Conservation (phyloP, 2,888 invertebrate genomes). For the Drosophila pseudotakahashii region DNA sequence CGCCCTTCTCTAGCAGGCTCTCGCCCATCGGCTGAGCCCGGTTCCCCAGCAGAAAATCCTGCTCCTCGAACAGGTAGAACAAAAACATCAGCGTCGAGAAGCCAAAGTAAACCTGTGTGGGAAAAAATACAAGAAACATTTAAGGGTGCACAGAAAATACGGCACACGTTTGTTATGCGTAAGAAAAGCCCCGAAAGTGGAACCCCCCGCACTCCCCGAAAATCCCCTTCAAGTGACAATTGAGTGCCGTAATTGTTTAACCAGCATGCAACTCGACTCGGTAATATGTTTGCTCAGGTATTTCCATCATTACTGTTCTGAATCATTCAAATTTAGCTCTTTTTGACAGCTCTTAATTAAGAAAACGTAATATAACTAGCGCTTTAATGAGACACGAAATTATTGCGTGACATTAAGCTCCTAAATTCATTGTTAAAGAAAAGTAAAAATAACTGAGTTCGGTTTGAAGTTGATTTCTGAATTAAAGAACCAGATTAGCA, state of each 20-base stretch:
- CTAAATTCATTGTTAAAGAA: background rate
- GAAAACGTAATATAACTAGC: background rate
- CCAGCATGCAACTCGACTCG: constrained; percentile 6
- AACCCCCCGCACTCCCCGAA: background rate
- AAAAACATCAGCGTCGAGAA: constrained; percentile 88
- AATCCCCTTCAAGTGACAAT: constrained; percentile 21
- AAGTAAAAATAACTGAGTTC: no score
- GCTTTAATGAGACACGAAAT: background rate
- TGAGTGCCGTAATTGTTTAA: constrained; percentile 26
- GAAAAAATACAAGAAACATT: background rate
- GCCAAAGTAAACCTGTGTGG: constrained; percentile 88
- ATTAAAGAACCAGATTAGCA: no score
- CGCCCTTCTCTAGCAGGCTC: constrained; percentile 86
- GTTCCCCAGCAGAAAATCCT: constrained; percentile 87
- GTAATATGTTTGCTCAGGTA: constrained; percentile 13
- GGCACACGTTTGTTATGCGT: background rate
- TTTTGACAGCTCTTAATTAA: constrained; percentile 12
- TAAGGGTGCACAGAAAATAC: background rate
- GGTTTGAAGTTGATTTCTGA: no score
- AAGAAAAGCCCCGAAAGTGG: background rate
- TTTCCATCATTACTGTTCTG: constrained; percentile 2
- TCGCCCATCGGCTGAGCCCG: constrained; percentile 86
- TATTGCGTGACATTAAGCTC: background rate
- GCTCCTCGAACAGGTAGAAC: constrained; percentile 88
- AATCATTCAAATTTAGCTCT: background rate